Percentiles rank a stretch among this genome's conserved stretches.
These are phyloP conservation scores for Drosophila parvula DNA, from an alignment of 1,140 invertebrate species.

Conservation along the genomic window DNA sequence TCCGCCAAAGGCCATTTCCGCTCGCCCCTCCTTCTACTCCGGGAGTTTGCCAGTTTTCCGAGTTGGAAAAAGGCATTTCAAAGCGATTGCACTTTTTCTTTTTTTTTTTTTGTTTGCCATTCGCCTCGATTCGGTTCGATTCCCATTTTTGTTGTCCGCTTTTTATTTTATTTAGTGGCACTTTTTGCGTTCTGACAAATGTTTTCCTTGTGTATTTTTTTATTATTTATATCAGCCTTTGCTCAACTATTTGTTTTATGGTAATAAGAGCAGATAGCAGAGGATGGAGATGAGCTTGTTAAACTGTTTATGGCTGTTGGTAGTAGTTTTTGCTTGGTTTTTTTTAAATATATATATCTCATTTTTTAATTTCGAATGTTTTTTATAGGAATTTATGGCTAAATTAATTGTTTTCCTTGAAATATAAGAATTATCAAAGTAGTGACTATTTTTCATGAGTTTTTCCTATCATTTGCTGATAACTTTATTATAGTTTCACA, in stretches of 20 bases:
- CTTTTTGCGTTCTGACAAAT: constrained; percentile 56
- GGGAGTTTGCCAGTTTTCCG: constrained; percentile 11
- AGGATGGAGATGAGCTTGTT: constrained; percentile 16
- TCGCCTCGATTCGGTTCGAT: constrained; percentile 36
- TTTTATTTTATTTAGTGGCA: constrained; percentile 45
- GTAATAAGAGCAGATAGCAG: constrained; percentile 26
- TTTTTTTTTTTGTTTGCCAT: constrained; percentile 47
- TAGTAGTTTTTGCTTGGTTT: background rate
- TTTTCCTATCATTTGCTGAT: constrained; percentile 27
- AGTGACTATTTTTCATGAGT: too few species aligned
- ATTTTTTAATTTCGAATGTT: constrained; percentile 7
- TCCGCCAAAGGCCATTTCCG: constrained; percentile 76
- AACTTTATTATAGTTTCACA: constrained; percentile 28
- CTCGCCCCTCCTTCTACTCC: background rate
- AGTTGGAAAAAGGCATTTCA: constrained; percentile 47
- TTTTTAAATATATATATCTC: background rate
- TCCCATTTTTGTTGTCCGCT: constrained; percentile 34
- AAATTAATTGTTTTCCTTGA: background rate
- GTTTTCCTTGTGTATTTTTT: constrained; percentile 49
- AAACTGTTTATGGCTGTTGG: constrained; percentile 13
- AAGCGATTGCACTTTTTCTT: constrained; percentile 54
- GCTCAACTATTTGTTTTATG: constrained; percentile 38
- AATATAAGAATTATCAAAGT: too few species aligned
- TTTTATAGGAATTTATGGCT: background rate
- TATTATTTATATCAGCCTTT: constrained; percentile 6